Base-by-base conservation (phyloP, 2,113 vertebrate species). In the Cyprinodon brontotheroides region DNA sequence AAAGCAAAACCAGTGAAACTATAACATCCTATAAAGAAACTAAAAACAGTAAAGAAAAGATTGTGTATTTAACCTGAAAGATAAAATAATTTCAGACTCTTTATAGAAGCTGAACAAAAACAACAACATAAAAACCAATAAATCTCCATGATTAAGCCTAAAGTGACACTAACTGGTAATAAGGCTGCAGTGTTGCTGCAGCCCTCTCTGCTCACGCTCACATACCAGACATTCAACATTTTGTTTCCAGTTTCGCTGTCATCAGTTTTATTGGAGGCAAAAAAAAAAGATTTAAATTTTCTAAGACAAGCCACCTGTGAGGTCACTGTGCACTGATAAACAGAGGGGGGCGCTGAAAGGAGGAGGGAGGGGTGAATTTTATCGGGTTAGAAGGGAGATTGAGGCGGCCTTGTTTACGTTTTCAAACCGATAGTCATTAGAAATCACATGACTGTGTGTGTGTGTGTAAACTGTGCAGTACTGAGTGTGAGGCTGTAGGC, bases 371-470 rank as follows among this genome's bases (percentile, higher is more conserved):
- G 72, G 60, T 40, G 63, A 68, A 75, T 75, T 72, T 80, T 74
- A 83, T 87, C 81, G 39, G 65, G 78, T 89, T 81, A 79, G 59
- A 60, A 69, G 36, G 74, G 41, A 76, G 45, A 79, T 53, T 70
- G 75, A 84, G 48, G 72, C 75, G 80, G 61, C 75, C 75, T 65
- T 73, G 75, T 88, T 88, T 90, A 88, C 70, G 74, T 89, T 89
- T 85, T 87, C 75, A 85, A 88, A 83, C 78, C 82, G 81, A 90
- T 61, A 68, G 50, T 82, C 78, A 86, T 82, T 88, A 82, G 74
- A 80, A 77, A 83, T 90, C 86, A 89, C 83, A 86, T 87, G 85
- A 57, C n/a, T 72, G 63, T 69, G 61, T 61, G 59, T 65, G 63
- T 65, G 20, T 66, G 47, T 37, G n/a, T 29, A n/a, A 38, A 11